phyloP scores from a whole-genome alignment of 2,113 vertebrate species.

The Laticauda laticaudata region DNA sequence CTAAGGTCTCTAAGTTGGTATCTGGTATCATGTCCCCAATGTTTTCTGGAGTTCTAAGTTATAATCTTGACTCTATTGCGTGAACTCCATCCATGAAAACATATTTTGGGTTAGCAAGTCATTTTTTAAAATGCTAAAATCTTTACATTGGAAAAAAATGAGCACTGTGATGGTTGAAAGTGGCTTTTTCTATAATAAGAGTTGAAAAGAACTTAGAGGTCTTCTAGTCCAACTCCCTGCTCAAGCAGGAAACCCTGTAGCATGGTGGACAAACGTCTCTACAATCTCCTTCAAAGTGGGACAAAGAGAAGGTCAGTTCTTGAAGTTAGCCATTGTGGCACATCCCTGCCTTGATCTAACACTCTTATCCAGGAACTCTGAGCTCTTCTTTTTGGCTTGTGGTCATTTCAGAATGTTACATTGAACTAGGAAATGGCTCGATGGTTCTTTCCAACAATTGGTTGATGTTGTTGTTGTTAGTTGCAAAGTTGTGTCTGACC shows the following conservation, averaged over 20 bases:
- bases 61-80: neutral
- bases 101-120: neutral
- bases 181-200: neutral
- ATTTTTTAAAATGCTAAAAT: neutral
- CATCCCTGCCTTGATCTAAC: neutral
- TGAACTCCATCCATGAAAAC: neutral
- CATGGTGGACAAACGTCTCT: no score
- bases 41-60: slow-evolving; percentile 5
- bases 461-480: no score
- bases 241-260: no score
- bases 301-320: neutral
- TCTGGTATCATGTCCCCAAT: neutral
- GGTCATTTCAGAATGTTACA: neutral
- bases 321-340: neutral
- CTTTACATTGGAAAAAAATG: neutral
- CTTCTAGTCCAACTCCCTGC: neutral
- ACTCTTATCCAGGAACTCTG: neutral
- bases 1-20: neutral
- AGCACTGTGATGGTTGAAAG: neutral
- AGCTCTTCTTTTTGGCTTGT: neutral
- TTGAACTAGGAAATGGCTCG: neutral
- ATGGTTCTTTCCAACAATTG: neutral
- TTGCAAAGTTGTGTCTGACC: no score
- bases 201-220: neutral
- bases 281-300: no score